phyloP scores from a whole-genome alignment of 2,888 invertebrate species.

The Stenodera caucasica region DNA sequence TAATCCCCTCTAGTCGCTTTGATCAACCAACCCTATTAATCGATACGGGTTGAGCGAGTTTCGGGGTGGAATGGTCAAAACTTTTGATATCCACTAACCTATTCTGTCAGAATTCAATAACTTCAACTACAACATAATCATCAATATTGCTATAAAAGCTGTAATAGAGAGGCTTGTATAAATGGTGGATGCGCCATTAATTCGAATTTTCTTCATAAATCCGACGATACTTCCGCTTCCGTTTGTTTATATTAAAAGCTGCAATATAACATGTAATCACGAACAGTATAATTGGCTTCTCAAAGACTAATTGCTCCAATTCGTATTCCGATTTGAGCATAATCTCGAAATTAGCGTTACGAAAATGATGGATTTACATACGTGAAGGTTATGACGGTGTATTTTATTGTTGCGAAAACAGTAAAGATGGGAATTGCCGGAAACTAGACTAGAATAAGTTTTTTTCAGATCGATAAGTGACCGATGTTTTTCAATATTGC shows the following conservation, averaged over 20 bases:
- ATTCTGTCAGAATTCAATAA: neutral
- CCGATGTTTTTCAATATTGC: constrained; percentile 21
- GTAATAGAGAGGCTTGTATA: neutral
- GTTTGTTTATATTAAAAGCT: neutral
- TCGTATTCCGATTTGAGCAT: neutral
- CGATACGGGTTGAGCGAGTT: neutral
- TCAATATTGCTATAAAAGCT: no score
- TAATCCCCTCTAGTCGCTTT: neutral
- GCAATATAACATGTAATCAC: neutral
- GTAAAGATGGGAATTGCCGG: no score
- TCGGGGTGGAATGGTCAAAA: neutral
- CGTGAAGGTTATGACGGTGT: no score
- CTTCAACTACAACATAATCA: neutral
- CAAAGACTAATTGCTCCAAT: neutral
- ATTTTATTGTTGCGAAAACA: no score
- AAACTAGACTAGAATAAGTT: constrained; percentile 1
- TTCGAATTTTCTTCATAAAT: neutral
- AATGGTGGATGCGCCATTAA: neutral
- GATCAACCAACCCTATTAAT: neutral
- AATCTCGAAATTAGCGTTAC: no score
- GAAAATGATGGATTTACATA: neutral
- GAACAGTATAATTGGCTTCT: neutral
- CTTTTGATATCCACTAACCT: neutral
- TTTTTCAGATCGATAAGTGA: constrained; percentile 13
- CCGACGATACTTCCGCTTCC: neutral